Base-by-base conservation (phyloP, 2,888 invertebrate species). In the Chalcis sispes region DNA sequence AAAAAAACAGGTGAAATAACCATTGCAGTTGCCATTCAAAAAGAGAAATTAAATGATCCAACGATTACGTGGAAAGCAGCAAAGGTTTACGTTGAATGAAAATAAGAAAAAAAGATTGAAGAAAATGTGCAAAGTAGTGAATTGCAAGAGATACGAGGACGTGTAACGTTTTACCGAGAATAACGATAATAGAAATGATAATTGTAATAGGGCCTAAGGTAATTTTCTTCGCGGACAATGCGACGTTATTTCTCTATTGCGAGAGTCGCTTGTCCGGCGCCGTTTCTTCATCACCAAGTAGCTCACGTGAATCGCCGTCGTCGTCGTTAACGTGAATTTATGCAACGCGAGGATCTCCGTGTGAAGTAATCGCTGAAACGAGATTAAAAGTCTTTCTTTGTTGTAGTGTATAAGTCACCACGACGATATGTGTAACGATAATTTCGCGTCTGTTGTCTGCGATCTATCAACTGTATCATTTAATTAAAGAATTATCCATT, bases 121-220 rank as follows among this genome's bases (percentile, higher is more conserved):
- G 13, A 20, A 64, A n/a, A n/a, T n/a, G n/a, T n/a, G n/a, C n/a
- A n/a, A 64, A 64, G 1, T 8, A 4, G 15, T 0, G 20, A 48
- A 64, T 15, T 32, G 15, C 18, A 10, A 13, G 59, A 8, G 8
- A 15, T 15, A 23, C n/a, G 8, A 54, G n/a, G 20, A 10, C 46
- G 20, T 40, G 23, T n/a, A 15, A 42, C 15, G 18, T 61, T 64
- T 42, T 52, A 54, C 54, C 71, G 15, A 52, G 62, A 62, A 77
- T 81, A 81, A 82, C 79, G 81, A 83, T 83, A 81, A 82, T 80
- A 77, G 73, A 69, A 79, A 80, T 81, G 79, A 81, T 82, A 81
- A 83, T 83, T 75, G 78, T 81, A 84, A 84, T 80, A 76, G 81
- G 78, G 70, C 4, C 20, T 71, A 78, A 79, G 74, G 78, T 79